phyloP scores from a whole-genome alignment of 2,888 invertebrate genomes.

The Eupeodes latifasciatus region DNA sequence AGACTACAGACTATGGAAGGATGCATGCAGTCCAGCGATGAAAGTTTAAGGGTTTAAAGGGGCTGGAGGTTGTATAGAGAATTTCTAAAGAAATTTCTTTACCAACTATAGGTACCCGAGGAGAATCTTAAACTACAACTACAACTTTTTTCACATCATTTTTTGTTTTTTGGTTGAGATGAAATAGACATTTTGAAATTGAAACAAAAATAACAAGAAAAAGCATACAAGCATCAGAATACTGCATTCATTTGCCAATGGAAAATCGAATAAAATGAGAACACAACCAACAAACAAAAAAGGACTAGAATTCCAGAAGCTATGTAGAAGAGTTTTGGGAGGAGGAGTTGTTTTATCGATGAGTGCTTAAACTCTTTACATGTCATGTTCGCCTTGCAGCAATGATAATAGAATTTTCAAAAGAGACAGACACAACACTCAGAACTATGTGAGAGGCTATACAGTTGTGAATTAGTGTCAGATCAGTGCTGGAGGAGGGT shows the following conservation, averaged over 20 bases:
- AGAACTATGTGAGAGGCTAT: background rate
- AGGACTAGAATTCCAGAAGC: slow-evolving; percentile 6
- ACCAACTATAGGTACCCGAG: slow-evolving; percentile 38
- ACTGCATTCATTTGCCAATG: slow-evolving; percentile 49
- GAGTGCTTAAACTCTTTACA: slow-evolving; percentile 30
- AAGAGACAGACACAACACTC: slow-evolving; percentile 38
- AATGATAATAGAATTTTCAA: slow-evolving; percentile 64
- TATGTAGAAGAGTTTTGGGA: background rate
- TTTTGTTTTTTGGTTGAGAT: slow-evolving; percentile 15
- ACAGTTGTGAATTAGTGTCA: background rate
- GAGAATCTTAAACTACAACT: slow-evolving; percentile 69
- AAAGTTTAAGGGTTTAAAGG: background rate
- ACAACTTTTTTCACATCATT: slow-evolving; percentile 4
- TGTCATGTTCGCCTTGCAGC: slow-evolving; percentile 40
- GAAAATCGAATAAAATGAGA: slow-evolving; percentile 11
- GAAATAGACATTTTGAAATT: slow-evolving; percentile 32
- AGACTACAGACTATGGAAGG: too few relatives aligned
- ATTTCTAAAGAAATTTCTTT: slow-evolving; percentile 34
- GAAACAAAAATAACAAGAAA: slow-evolving; percentile 28
- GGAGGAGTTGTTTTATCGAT: slow-evolving; percentile 19
- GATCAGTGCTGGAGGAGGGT: too few relatives aligned
- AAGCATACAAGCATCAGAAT: slow-evolving; percentile 37
- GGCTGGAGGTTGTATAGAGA: background rate
- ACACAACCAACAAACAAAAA: slow-evolving; percentile 1
- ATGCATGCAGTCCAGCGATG: background rate